Evolutionary conservation across 1,140 invertebrate genomes (phyloP), one percentile per base, ranked within the genome.

Genomic region (Rhopalosiphum padi): DNA sequence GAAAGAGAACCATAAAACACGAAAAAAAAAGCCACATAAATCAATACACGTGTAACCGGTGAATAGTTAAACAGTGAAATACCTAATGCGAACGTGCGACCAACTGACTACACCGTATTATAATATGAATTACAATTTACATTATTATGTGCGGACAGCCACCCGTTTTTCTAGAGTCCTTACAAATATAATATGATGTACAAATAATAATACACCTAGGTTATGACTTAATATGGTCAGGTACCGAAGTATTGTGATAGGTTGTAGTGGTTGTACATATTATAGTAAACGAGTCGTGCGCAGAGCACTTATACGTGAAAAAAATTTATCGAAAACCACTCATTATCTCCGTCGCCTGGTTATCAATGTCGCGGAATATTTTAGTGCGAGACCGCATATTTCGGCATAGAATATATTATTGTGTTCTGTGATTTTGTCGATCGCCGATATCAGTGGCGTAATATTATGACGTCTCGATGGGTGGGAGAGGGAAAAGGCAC

Each of bases 1-100:
- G 18, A 83, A 37, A 83, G 35, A 83, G 35, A 83, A 83, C 77
- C 15, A 86, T 86, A 86, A 48, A 88, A 88, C 43, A 48, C 85
- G 22, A n/a, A 35, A 23, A 22, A 30, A 77, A 83, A 83, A 35
- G 21, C 15, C 5, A 83, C 41, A 86, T 46, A 30, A 88, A 88
- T 88, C 86, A 88, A 88, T 88, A 48, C 86, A n/a, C 18, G 46
- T n/a, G 60, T 77, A 77, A 77, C 60, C 60, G 60, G n/a, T n/a
- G 60, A 77, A 6, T 11, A 86, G 85, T 46, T 6, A 86, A 86
- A 85, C 37, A 85, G 3, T 25, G 25, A 30, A 85, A 85, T 41
- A 35, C 15, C 53, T 55, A 55, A 6, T 23, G 77, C 37, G 41
- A 30, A 46, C 85, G 43, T 86, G 85, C 25, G 60, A 77, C 60